Base-by-base conservation (phyloP, 2,797 vertebrate species). In the Remorina albescens region DNA sequence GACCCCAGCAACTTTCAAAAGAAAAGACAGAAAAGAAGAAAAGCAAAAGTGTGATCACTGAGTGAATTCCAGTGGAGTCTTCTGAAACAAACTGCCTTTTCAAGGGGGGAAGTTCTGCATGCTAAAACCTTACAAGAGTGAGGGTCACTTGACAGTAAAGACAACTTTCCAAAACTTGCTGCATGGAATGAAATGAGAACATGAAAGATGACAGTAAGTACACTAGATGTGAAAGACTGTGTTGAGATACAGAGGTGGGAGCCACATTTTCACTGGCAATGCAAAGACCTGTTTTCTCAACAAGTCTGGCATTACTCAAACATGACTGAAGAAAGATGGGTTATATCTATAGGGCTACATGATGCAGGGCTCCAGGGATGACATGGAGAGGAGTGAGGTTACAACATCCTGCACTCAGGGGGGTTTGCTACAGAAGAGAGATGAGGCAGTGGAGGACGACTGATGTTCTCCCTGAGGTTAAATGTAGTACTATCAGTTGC, bases 401-500 rank as follows among this genome's bases (percentile, higher is more conserved):
- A 74, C 62, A 72, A 76, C 67, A 42, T 66, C 53, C 51, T 59
- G 67, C 84, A 76, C 70, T 76, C 53, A 1, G 30, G 63, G 68
- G 59, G 26, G 59, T 77, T 42, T 74, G 77, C 47, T 58, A 67
- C 44, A 54, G 63, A 78, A 77, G 78, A 85, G 76, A 78, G 81
- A 89, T 84, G 90, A 79, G 69, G 55, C 46, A 72, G 69, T 25
- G 23, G 74, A 83, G 67, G 77, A 71, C 34, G 49, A 63, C 78
- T 58, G 62, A 26, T 83, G 75, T 79, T 82, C 62, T 81, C 80
- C 76, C 60, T 13, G 74, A 83, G 87, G 86, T 88, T 86, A 86
- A n/a, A 86, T 83, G 78, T 76, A 39, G 80, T 54, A 50, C 53
- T 70, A 83, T 86, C 82, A 84, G 71, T 51, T 47, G 58, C 80